These are phyloP conservation scores for Crocidura indochinensis DNA, from an alignment of 2,797 vertebrate genomes.

Conservation along the genomic window DNA sequence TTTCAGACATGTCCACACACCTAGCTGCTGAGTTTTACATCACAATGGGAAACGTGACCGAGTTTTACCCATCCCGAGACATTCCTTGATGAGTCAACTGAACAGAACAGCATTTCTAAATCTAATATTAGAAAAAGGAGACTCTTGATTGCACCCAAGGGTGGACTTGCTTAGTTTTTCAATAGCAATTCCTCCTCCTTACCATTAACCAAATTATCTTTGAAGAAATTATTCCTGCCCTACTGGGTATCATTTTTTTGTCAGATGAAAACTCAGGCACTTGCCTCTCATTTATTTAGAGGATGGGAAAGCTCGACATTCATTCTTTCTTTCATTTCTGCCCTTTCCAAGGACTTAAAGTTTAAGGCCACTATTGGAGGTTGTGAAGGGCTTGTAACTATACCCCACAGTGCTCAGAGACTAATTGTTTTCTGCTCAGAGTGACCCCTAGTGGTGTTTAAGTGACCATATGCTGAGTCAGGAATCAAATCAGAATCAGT, in stretches of 20 bases:
- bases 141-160: neutral
- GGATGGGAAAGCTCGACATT: neutral
- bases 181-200: neutral
- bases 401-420: too few species aligned
- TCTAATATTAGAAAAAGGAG: neutral
- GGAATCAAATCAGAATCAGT: too few species aligned
- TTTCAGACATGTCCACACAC: neutral
- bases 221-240: neutral
- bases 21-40: neutral
- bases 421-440: too few species aligned
- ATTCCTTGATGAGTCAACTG: conserved; percentile 4
- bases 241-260: neutral
- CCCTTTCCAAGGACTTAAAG: neutral
- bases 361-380: neutral
- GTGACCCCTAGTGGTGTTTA: too few species aligned
- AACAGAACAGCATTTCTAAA: neutral
- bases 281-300: neutral
- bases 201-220: neutral
- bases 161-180: neutral
- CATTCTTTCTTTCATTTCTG: neutral
- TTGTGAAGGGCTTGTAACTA: neutral
- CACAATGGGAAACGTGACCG: conserved; percentile 1
- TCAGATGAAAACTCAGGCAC: neutral
- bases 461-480: too few species aligned
- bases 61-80: neutral